Evolutionary conservation across 1,140 invertebrate species (phyloP), one percentile per base, ranked within the genome.

Genomic region (Zaprionus davidi): DNA sequence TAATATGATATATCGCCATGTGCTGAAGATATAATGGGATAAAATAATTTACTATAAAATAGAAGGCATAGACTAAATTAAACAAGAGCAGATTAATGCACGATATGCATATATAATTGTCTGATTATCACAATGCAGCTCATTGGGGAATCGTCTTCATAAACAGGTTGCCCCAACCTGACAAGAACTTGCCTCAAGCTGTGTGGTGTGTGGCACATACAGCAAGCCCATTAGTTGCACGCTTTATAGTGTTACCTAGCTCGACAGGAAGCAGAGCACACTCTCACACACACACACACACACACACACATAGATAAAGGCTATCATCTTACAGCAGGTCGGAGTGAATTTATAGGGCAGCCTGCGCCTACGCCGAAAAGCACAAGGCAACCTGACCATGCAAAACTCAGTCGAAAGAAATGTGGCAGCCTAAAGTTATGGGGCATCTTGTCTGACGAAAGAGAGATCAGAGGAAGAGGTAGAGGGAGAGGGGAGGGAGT

Each of bases 361-460:
- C 67, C 53, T 69, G 82, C 81, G 76, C 81, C 76, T 63, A 72
- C 72, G 72, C 71, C 65, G 65, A 69, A 69, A 65, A 69, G 55
- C 36, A 44, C 56, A 55, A 57, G 78, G 46, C 56, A 69, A 62
- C 68, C 58, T 70, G 68, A 59, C 31, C 51, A 64, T 51, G 55
- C 66, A 46, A 38, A 71, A 46, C 26, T 72, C 53, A 17, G 20
- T 7, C 58, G 51, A 60, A 76, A 64, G 68, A 81, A 81, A 78
- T 78, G 82, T 72, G 64, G 76, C 71, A 64, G 22, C 4, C 26
- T 63, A 84, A 87, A 88, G 73, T 90, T 78, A 88, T 81, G 81
- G 28, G 55, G 63, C 73, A 60, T 71, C 73, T 67, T 81, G 71
- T 41, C 20, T 17, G 41, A 38, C 20, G 28, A 67, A 38, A 36